These are phyloP conservation scores for Gari tellinella DNA, from an alignment of 2,888 invertebrate genomes.

Conservation along the genomic window DNA sequence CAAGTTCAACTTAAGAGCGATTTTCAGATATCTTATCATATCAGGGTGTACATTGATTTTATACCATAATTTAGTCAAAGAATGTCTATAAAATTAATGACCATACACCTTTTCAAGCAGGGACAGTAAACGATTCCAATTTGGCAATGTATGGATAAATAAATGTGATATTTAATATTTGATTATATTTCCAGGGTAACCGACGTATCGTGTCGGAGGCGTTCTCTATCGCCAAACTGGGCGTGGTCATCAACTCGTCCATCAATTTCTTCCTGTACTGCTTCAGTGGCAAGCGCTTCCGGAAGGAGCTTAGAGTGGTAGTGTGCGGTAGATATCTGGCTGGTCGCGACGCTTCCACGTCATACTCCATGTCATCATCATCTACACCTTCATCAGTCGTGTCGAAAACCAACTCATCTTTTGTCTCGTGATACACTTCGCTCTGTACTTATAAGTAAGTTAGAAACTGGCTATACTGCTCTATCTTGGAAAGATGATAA, in stretches of 20 bases:
- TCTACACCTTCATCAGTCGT: constrained; percentile 21
- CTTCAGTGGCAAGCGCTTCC: constrained; percentile 71
- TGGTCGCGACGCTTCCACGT: constrained; percentile 11
- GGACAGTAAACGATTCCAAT: too few species aligned
- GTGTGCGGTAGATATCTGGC: constrained; percentile 29
- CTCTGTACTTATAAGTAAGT: neutral
- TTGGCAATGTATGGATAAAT: too few species aligned
- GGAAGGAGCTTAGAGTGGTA: constrained; percentile 62
- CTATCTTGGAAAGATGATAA: too few species aligned
- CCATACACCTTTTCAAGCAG: too few species aligned
- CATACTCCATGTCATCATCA: constrained; percentile 42
- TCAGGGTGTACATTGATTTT: too few species aligned
- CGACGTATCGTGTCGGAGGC: constrained; percentile 62
- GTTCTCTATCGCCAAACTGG: constrained; percentile 70
- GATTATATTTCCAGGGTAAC: constrained; percentile 67
- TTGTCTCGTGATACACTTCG: neutral
- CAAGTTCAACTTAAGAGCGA: too few species aligned
- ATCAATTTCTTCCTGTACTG: constrained; percentile 77
- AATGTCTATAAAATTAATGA: too few species aligned
- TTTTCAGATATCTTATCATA: too few species aligned
- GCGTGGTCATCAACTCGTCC: constrained; percentile 77
- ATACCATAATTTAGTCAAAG: too few species aligned
- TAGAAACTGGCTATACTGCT: too few species aligned
- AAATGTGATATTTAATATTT: too few species aligned
- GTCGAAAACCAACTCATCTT: constrained; percentile 25